Evolutionary conservation across 2,113 vertebrate species (phyloP), one percentile per base, ranked within the genome.

Genomic region (Sakesphorus luctuosus): DNA sequence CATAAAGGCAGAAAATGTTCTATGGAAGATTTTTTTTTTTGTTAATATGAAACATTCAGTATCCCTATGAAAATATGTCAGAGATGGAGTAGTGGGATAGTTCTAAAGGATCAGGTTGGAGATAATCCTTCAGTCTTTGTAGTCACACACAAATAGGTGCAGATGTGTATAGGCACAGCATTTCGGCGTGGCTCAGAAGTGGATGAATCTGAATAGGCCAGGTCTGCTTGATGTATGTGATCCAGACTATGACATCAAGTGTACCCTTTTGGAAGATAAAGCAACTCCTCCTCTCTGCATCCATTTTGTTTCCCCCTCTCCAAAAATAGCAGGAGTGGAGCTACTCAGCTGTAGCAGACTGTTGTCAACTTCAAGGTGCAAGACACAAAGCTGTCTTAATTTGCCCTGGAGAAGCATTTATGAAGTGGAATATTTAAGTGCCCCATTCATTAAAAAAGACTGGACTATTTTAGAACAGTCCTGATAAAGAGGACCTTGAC

Each of bases 191-290:
- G 13, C 40, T 79, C 13, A 36, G 58, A 76, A 36, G 35, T 44
- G 33, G 55, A 23, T 73, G 75, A 85, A 79, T 15, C 18, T 31
- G 36, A 87, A 40, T 6, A 68, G 44, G 18, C 36, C 62, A 76
- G 18, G 44, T 7, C 31, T 46, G 5, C 19, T 59, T 76, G 44
- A 56, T 43, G 6, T 18, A 7, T 0, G 0, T 49, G 40, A 69
- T 56, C 20, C 16, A 76, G 20, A 18, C 43, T 80, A 15, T 24
- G 55, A 47, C 3, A 79, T 36, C n/a, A 89, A 82, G 35, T 14
- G 49, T 3, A 71, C 2, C 0, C 11, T 82, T 77, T n/a, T 62
- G 43, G 43, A 52, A 23, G 49, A 31, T 26, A 65, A 84, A 29
- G 23, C 81, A 63, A 35, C 10, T 58, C 23, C 23, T 85, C 15